Evolutionary conservation across 2,888 invertebrate species (phyloP), one percentile per base, ranked within the genome.

Genomic region (Cyrtodaria siliqua): DNA sequence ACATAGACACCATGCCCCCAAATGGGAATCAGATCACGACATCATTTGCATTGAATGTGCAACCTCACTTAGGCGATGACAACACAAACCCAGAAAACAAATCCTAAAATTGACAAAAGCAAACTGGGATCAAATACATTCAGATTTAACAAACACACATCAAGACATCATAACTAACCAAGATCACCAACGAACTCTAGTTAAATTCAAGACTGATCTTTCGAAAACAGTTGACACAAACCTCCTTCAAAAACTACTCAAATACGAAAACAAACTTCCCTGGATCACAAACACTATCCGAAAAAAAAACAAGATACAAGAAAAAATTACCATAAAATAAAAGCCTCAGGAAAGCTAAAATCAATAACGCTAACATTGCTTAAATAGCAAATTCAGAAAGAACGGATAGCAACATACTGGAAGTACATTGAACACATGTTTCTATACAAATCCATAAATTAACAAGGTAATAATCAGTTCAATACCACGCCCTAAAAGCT

Each of bases 1-100:
- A 49, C 26, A 61, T 61, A 20, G 61, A 61, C 47, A 61, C 61
- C 27, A 38, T 23, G 40, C 57, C 23, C 57, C 42, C 6, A 33
- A 49, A 18, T 27, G 61, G 47, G 50, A 61, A 61, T 47, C 61
- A 24, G 47, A 47, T n/a, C 61, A 49, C 49, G 61, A 49, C 26
- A 20, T 61, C 18, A 16, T 61, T 33, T n/a, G 27, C 18, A 29
- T 2, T 9, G 26, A 8, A 20, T 49, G 27, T 61, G n/a, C n/a
- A n/a, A 61, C 29, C 24, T 61, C 61, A 1, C 49, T 61, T 1
- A 9, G 61, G n/a, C 47, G 61, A 49, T 61, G 49, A 14, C 47
- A 61, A 61, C 61, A 47, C 2, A 61, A 27, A 27, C 47, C 61
- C 33, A 49, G 50, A 47, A 16, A 47, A 2, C 47, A 16, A 38